Percentiles rank a stretch among this genome's conserved stretches.
These are phyloP conservation scores for Ctenomys sociabilis DNA, from an alignment of 2,113 vertebrate species.

Conservation along the genomic window DNA sequence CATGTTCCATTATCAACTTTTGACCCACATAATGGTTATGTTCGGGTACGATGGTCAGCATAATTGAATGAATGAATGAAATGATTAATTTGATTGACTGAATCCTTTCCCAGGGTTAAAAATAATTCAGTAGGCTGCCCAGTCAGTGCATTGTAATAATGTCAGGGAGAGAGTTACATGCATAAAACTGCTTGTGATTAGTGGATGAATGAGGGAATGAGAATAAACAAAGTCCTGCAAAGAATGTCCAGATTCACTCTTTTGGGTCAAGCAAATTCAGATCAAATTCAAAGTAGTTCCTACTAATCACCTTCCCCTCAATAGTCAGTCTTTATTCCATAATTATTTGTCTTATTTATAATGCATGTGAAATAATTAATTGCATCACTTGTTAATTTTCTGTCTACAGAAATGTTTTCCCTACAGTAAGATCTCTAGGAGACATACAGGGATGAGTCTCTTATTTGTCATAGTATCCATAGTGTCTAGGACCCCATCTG, in stretches of 20 bases:
- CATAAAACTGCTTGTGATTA: neutral
- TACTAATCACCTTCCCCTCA: fast-evolving
- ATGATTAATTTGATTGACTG: neutral
- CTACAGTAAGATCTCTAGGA: neutral
- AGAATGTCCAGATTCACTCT: neutral
- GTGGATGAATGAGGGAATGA: neutral
- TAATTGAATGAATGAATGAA: neutral
- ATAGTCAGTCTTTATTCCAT: neutral
- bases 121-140: neutral
- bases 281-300: neutral
- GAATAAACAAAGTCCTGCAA: neutral
- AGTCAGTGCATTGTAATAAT: neutral
- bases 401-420: neutral
- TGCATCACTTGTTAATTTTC: neutral
- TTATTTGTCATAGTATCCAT: neutral
- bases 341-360: neutral
- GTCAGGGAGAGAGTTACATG: neutral
- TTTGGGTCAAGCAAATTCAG: neutral
- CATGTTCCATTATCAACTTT: neutral
- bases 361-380: neutral
- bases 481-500: neutral
- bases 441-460: neutral
- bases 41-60: neutral
- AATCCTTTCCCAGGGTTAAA: neutral
- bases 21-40: neutral